Percentiles rank a stretch among this genome's conserved stretches.
These are phyloP conservation scores for Trichogramma evanescens DNA, from an alignment of 2,888 invertebrate species.

Conservation along the genomic window DNA sequence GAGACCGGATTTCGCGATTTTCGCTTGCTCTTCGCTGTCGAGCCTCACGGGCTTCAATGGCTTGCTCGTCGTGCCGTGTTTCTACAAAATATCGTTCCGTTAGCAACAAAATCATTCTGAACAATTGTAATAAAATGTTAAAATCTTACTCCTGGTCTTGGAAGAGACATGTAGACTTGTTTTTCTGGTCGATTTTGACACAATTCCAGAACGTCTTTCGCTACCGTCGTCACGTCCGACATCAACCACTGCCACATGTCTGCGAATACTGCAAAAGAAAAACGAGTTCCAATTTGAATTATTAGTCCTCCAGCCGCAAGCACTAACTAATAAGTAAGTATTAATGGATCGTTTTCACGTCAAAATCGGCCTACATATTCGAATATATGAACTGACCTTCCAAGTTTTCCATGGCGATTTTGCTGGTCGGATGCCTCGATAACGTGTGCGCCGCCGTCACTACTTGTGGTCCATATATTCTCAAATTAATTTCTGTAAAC, in stretches of 20 bases:
- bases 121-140: not conserved
- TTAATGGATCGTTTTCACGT: too few species aligned
- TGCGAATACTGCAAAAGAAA: conserved; percentile 60
- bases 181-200: conserved; percentile 63
- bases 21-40: conserved; percentile 92
- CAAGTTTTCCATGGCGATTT: conserved; percentile 93
- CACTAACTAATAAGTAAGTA: too few species aligned
- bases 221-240: conserved; percentile 82
- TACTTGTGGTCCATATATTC: conserved; percentile 92
- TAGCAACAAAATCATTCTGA: not conserved
- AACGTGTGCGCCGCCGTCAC: conserved; percentile 89
- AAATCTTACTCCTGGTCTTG: conserved; percentile 81
- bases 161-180: conserved; percentile 86
- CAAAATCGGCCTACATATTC: too few species aligned
- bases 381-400: conserved; percentile 53
- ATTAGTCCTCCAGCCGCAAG: too few species aligned
- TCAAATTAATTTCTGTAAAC: conserved; percentile 89
- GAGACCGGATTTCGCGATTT: conserved; percentile 91
- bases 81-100: conserved; percentile 53
- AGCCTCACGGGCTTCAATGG: conserved; percentile 82
- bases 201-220: conserved; percentile 80
- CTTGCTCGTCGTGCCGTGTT: conserved; percentile 93
- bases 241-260: conserved; percentile 94
- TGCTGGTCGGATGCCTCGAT: conserved; percentile 84
- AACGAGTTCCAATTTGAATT: too few species aligned